Evolutionary conservation across 1,140 invertebrate genomes (phyloP).

Genomic region (Heliconius himera): DNA sequence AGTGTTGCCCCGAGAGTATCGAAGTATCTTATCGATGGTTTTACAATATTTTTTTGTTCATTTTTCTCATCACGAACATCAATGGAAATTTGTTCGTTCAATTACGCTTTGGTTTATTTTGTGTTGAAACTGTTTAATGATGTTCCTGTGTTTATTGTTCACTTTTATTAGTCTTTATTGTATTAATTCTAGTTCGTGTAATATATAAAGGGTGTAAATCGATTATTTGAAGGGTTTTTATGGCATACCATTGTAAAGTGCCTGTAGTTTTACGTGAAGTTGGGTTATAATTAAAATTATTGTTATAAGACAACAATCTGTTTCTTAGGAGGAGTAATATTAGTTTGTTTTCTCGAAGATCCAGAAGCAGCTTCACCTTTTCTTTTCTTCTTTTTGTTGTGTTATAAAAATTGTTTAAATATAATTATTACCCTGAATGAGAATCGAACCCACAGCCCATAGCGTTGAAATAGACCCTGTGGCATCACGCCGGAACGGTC

Average conservation of each 20-base stretch:
- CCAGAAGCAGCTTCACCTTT: too few relatives aligned
- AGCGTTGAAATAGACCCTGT: background rate
- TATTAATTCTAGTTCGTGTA: slow-evolving; percentile 25
- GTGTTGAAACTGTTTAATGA: slow-evolving; percentile 37
- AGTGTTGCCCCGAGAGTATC: slow-evolving; percentile 59
- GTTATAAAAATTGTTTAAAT: too few relatives aligned
- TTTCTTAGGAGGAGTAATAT: too few relatives aligned
- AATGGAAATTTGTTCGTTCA: slow-evolving; percentile 77
- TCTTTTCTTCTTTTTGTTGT: too few relatives aligned
- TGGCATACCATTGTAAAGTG: background rate
- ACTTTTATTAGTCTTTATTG: slow-evolving; percentile 36
- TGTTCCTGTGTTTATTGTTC: slow-evolving; percentile 39
- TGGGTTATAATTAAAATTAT: background rate
- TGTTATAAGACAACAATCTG: background rate
- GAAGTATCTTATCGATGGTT: slow-evolving; percentile 42
- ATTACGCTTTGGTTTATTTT: slow-evolving; percentile 65
- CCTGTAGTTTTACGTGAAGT: background rate
- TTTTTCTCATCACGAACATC: slow-evolving; percentile 80
- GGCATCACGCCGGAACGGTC: background rate
- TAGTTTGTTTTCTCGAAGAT: too few relatives aligned
- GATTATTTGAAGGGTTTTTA: background rate
- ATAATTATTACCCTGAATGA: background rate
- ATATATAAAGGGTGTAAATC: slow-evolving; percentile 2
- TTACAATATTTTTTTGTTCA: slow-evolving; percentile 52
- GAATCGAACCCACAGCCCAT: background rate